Conservation (phyloP, 2,888 invertebrate genomes). For the Megamerina dolium region DNA sequence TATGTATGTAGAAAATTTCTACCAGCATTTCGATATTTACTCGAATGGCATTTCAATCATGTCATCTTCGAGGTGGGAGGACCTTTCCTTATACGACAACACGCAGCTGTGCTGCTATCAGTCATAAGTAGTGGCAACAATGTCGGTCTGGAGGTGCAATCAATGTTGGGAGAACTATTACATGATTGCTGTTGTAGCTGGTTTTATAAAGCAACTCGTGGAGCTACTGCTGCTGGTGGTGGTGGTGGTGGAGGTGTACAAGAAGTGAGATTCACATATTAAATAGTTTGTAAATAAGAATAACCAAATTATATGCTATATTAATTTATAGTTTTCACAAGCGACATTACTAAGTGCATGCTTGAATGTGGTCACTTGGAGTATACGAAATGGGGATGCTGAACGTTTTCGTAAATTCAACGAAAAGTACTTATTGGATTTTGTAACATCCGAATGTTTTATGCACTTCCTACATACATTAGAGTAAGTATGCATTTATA, state of each 20-base stretch:
- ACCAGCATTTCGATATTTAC: conserved; percentile 43
- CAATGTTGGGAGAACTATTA: conserved; percentile 33
- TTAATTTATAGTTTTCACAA: conserved; percentile 40
- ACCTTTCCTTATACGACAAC: conserved; percentile 44
- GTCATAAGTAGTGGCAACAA: conserved; percentile 34
- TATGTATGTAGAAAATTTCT: conserved; percentile 46
- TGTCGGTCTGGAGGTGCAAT: conserved; percentile 33
- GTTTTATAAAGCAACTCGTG: conserved; percentile 40
- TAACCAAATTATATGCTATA: too few species aligned
- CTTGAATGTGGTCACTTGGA: conserved; percentile 38
- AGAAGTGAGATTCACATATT: too few species aligned
- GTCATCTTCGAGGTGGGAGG: conserved; percentile 42
- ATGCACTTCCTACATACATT: conserved; percentile 29
- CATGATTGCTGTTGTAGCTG: conserved; percentile 45
- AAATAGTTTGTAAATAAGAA: too few species aligned
- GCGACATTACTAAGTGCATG: conserved; percentile 39
- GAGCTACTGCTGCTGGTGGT: too few species aligned
- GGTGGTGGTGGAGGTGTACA: too few species aligned
- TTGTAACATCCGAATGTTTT: conserved; percentile 36
- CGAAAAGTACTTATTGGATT: conserved; percentile 36
- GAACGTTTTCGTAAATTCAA: conserved; percentile 34
- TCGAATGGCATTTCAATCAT: conserved; percentile 48
- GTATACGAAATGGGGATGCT: conserved; percentile 23
- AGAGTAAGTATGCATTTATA: conserved; percentile 28
- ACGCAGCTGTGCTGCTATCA: conserved; percentile 44